phyloP scores from a whole-genome alignment of 1,140 invertebrate genomes.

The Orius laevigatus region DNA sequence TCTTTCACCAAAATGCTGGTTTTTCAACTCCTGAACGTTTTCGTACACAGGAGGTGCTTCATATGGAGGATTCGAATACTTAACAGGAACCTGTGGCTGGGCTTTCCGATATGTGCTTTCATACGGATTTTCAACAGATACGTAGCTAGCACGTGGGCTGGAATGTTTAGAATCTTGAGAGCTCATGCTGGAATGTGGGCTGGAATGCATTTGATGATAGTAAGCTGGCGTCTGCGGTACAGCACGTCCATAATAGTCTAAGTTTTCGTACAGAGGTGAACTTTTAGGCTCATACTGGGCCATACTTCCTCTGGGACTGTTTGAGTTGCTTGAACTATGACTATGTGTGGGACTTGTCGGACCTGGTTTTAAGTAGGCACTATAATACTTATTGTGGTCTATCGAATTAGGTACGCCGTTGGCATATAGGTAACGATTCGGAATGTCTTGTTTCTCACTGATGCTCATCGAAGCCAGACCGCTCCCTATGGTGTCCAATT shows the following conservation, averaged over 20 bases:
- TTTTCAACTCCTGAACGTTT: slow-evolving; percentile 41
- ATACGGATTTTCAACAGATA: slow-evolving; percentile 18
- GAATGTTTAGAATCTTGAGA: slow-evolving; percentile 35
- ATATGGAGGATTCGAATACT: slow-evolving; percentile 33
- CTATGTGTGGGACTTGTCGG: slow-evolving; percentile 21
- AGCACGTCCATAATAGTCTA: slow-evolving; percentile 47
- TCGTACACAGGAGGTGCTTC: slow-evolving; percentile 51
- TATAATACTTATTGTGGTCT: slow-evolving; percentile 22
- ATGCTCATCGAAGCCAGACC: slow-evolving; percentile 22
- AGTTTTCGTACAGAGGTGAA: slow-evolving; percentile 62
- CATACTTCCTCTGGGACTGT: slow-evolving; percentile 39
- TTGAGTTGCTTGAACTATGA: slow-evolving; percentile 37
- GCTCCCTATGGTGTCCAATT: slow-evolving; percentile 32
- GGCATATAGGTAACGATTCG: slow-evolving; percentile 17
- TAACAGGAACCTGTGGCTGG: slow-evolving; percentile 49
- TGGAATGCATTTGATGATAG: slow-evolving; percentile 39
- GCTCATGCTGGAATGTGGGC: slow-evolving; percentile 33
- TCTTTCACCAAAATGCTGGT: slow-evolving; percentile 21
- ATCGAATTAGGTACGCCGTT: slow-evolving; percentile 14
- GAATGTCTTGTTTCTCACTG: slow-evolving; percentile 18
- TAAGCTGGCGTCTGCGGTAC: slow-evolving; percentile 37
- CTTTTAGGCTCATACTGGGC: slow-evolving; percentile 24
- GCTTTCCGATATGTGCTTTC: slow-evolving; percentile 37
- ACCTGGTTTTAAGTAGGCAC: slow-evolving; percentile 19
- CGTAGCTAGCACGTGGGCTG: slow-evolving; percentile 32